Evolutionary conservation across 2,888 invertebrate species (phyloP).

Genomic region (Coleophora flavipennella): DNA sequence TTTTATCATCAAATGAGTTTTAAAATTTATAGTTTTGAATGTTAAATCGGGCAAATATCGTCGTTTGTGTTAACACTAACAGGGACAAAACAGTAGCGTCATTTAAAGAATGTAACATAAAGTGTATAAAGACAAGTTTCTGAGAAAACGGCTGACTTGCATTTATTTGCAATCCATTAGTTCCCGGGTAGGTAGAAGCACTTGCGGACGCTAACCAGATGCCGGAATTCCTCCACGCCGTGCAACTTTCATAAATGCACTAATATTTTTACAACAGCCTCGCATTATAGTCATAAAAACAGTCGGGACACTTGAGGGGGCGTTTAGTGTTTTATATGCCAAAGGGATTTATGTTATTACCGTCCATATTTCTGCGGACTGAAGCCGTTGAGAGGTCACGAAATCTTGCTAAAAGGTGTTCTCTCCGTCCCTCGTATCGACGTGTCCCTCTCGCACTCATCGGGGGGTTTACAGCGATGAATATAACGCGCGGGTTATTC

Average conservation of each 20-base stretch:
- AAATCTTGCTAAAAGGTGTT: conserved; percentile 53
- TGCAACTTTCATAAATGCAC: conserved; percentile 45
- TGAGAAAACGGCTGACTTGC: too few relatives aligned
- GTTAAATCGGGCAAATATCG: too few relatives aligned
- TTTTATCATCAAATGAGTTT: too few relatives aligned
- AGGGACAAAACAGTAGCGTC: too few relatives aligned
- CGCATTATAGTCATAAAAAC: conserved; percentile 46
- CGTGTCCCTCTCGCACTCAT: conserved; percentile 40
- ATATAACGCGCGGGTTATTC: conserved; percentile 63
- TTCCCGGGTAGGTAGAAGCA: too few relatives aligned
- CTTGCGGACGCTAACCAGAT: not conserved
- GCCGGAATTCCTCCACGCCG: conserved; percentile 26
- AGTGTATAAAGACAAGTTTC: too few relatives aligned
- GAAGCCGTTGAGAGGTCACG: conserved; percentile 71
- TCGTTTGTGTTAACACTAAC: too few relatives aligned
- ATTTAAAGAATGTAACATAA: too few relatives aligned
- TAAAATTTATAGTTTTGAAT: too few relatives aligned
- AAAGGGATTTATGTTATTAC: conserved; percentile 73
- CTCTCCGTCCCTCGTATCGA: conserved; percentile 34
- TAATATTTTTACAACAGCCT: conserved; percentile 36
- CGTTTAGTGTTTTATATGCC: conserved; percentile 74
- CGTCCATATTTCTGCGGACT: conserved; percentile 70
- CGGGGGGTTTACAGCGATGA: conserved; percentile 63
- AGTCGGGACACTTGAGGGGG: conserved; percentile 56
- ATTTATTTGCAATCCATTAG: too few relatives aligned